A percentile compares a stretch with the other conserved stretches of the same genome.
Evolutionary conservation across 2,888 invertebrate species (phyloP).

Genomic region (Melanostoma scalare): DNA sequence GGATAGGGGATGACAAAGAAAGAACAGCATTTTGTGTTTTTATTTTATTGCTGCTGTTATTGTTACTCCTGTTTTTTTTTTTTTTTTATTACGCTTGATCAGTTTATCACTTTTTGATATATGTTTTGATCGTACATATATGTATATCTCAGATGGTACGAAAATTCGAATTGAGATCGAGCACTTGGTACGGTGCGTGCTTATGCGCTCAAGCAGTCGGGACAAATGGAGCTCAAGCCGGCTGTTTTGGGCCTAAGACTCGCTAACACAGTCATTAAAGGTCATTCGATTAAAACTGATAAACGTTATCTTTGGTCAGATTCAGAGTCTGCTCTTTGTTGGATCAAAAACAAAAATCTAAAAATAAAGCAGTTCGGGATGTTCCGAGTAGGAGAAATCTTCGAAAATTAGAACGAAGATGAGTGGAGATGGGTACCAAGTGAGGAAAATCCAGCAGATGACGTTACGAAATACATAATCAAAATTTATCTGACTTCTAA

Average conservation of each 20-base stretch:
- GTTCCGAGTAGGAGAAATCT: not conserved
- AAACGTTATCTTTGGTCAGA: constrained; percentile 2
- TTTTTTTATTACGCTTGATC: no score
- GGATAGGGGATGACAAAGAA: no score
- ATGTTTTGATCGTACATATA: no score
- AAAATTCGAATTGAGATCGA: no score
- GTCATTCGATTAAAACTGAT: not conserved
- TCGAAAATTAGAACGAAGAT: not conserved
- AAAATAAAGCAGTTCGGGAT: constrained; percentile 3
- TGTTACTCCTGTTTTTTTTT: no score
- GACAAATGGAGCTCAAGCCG: not conserved
- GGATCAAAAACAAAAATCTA: constrained; percentile 8
- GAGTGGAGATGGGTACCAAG: constrained; percentile 30
- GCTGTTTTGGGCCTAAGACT: constrained; percentile 3
- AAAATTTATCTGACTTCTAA: constrained; percentile 1
- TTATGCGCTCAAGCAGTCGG: no score
- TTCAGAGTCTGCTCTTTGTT: constrained; percentile 7
- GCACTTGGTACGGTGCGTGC: no score
- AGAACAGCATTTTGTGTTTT: no score
- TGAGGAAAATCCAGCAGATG: constrained; percentile 29
- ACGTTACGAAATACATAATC: constrained; percentile 19
- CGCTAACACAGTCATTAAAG: not conserved
- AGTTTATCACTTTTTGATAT: no score
- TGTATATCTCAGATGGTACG: no score
- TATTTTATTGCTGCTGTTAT: no score